These are phyloP conservation scores for Probosciger aterrimus DNA, from an alignment of 2,113 vertebrate genomes.

Conservation along the genomic window DNA sequence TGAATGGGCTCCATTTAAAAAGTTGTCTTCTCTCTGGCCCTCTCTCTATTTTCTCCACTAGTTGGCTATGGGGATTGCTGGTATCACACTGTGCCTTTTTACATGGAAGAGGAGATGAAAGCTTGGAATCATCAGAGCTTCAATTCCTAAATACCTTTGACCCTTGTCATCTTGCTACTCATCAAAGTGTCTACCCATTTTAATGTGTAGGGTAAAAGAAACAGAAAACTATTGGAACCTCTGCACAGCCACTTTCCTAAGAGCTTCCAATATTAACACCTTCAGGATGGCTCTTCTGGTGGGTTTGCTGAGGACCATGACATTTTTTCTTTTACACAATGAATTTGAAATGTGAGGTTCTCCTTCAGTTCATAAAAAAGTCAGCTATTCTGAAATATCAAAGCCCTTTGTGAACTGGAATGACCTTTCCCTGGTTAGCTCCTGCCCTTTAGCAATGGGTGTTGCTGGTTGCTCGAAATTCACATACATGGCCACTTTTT, in stretches of 20 bases:
- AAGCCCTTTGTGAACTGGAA: constrained; percentile 58
- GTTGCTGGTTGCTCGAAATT: constrained; percentile 32
- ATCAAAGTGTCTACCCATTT: background rate
- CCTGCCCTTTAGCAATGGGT: constrained; percentile 59
- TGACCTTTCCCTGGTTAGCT: constrained; percentile 63
- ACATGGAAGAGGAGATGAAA: background rate
- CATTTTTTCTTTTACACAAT: constrained; percentile 24
- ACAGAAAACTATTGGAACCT: background rate
- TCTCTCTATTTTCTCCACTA: background rate
- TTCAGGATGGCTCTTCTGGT: background rate
- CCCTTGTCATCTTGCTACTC: background rate
- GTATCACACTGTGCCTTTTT: background rate
- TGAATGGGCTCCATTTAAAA: background rate
- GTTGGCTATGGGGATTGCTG: accelerated
- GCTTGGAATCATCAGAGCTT: background rate
- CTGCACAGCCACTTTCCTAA: background rate
- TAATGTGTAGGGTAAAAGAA: background rate
- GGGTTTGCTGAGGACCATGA: background rate
- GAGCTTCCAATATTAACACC: background rate
- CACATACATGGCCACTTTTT: constrained; percentile 31
- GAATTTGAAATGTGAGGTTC: constrained; percentile 44
- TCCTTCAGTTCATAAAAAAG: constrained; percentile 56
- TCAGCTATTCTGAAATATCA: constrained; percentile 64
- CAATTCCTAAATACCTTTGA: background rate
- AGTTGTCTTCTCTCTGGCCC: background rate